Base-by-base conservation (phyloP, 2,113 vertebrate genomes). In the Protomyctophum bolini region DNA sequence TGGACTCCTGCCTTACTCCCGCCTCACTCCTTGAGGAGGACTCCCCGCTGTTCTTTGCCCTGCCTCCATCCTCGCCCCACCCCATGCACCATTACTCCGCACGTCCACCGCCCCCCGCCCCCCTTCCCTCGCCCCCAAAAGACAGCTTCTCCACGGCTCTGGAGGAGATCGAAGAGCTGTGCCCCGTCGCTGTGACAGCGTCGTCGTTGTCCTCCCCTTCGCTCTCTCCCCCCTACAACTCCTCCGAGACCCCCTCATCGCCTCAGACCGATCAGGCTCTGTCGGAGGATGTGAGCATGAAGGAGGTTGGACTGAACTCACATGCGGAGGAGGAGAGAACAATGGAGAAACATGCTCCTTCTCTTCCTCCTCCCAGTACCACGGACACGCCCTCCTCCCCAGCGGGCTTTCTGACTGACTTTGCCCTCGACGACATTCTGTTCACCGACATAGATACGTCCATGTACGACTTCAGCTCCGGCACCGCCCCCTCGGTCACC, bases 391-490 rank as follows among this genome's bases (percentile, higher is more conserved):
- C 75, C 0, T 64, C 78, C 55, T 62, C 75, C 2, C 90, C 93
- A 73, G 94, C 94, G 28, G 94, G 94, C 65, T 96, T 96, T 83
- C 94, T 96, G 71, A 95, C 95, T 7, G 96, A 97, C 91, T 93
- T 97, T 84, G 94, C 95, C 66, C 89, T 97, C 89, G 96, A 97
- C 47, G 95, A 97, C 74, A 95, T 96, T 78, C 92, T 96, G 29
- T 95, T 97, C 15, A 95, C 96, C 6, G 96, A 97, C 90, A 95
- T 97, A 45, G 96, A 97, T 70, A 95, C 95, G 10, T 96, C 95
- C 73, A 95, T 97, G 95, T 97, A 96, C 14, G 96, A 97, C 86
- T 95, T 95, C 74, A 93, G 94, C 66, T 93, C 95, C 75, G 95
- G 94, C 87, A 91, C 93, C 0, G 91, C 94, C 0, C 73, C 93